Evolutionary conservation across 2,888 invertebrate species (phyloP), one percentile per base, ranked within the genome.

Genomic region (Bedellia somnulentella): DNA sequence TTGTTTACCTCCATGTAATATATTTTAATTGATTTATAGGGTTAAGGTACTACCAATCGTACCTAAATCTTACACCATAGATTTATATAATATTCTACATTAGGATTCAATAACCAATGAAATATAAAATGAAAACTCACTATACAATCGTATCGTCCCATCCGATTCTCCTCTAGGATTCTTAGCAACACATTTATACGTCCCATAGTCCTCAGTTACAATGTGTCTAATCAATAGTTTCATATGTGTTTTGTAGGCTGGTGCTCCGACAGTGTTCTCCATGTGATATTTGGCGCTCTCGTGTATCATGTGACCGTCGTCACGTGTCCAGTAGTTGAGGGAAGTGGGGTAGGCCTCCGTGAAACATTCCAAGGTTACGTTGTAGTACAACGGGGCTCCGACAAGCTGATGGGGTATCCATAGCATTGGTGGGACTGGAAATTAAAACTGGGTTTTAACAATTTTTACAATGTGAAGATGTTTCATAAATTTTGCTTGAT

Each of bases 331-430:
- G 57, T 91, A 92, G 68, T 93, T 93, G 35, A 93, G 79, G 10
- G 93, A 93, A 16, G 88, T 88, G 3, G 93, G 93, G 67, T 92
- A 89, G 2, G 93, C 93, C 64, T 93, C 93, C 4, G 92, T 90
- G 54, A 87, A 87, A 54, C 93, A 93, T 66, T 93, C 92, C 37
- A 93, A 66, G 3, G 89, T 90, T 6, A 92, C 87, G 45, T 87
- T 87, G 58, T 86, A 89, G 38, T 86, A 87, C 34, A 89, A 73
- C 1, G 91, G 90, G 10, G 89, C 89, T 15, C 92, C 91, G 21
- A 93, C 91, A 40, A 93, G 76, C 61, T 93, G 93, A 67, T 93
- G 89, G 4, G 92, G 91, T 49, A 93, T 92, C 87, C 87, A 90
- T 33, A 93, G 79, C 90, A 92, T 91, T 5, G 93, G 93, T 1